phyloP scores from a whole-genome alignment of 2,888 invertebrate genomes.

The Dinocampus coccinellae region DNA sequence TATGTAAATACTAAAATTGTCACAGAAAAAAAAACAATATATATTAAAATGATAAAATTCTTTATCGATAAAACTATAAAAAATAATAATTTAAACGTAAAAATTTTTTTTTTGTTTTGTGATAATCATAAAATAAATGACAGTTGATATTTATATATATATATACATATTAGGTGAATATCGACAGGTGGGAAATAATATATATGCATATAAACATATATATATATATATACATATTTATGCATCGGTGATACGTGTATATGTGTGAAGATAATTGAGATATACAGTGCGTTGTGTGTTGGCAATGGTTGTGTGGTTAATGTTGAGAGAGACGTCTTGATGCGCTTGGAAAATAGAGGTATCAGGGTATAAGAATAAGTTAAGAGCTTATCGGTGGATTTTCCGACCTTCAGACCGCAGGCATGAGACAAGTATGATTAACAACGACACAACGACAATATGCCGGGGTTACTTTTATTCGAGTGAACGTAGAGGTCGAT shows the following conservation, averaged over 20 bases:
- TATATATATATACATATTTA: too few species aligned
- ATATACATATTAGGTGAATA: not conserved
- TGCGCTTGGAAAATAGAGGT: constrained; percentile 37
- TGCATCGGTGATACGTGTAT: too few species aligned
- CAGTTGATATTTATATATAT: not conserved
- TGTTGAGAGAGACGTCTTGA: constrained; percentile 18
- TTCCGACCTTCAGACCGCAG: constrained; percentile 28
- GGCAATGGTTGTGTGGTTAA: not conserved
- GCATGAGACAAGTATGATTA: constrained; percentile 54
- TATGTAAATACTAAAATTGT: too few species aligned
- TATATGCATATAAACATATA: not conserved
- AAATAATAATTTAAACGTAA: too few species aligned
- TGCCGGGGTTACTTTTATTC: constrained; percentile 64
- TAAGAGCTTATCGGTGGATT: constrained; percentile 27
- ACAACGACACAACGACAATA: constrained; percentile 58
- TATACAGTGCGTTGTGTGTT: not conserved
- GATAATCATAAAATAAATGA: not conserved
- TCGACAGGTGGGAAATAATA: not conserved
- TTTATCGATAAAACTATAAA: too few species aligned
- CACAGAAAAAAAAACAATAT: too few species aligned
- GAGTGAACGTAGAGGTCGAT: constrained; percentile 63
- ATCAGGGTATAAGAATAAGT: constrained; percentile 30
- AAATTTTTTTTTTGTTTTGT: not conserved
- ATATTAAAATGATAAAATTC: too few species aligned
- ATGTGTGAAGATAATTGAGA: not conserved